Conservation (phyloP, 2,888 invertebrate species). For the Ischnura elegans region DNA sequence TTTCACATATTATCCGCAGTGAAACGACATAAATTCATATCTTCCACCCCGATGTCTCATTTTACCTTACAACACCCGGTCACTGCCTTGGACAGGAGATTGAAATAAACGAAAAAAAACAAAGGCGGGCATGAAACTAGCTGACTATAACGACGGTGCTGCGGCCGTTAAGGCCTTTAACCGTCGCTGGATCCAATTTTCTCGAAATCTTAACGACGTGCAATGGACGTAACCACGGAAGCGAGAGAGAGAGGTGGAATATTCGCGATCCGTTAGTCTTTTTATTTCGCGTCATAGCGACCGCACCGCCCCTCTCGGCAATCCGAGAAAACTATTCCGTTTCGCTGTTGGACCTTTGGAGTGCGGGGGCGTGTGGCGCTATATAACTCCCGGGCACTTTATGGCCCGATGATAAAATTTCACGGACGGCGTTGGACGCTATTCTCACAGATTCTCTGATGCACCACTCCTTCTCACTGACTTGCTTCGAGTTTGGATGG, state of each 20-base stretch:
- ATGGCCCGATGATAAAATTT: constrained; percentile 13
- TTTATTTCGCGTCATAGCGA: background rate
- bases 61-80: background rate
- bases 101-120: background rate
- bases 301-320: background rate
- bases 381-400: constrained; percentile 16
- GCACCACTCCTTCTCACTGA: too few relatives aligned
- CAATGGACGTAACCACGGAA: background rate
- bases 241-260: background rate
- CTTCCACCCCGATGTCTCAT: background rate
- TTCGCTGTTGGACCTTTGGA: background rate
- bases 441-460: background rate
- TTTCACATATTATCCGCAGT: background rate
- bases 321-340: background rate
- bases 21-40: background rate
- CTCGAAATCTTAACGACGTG: constrained; percentile 27
- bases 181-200: background rate
- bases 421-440: background rate
- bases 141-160: background rate
- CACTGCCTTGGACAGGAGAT: background rate
- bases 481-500: too few relatives aligned
- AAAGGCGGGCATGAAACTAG: background rate
- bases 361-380: background rate
- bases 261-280: background rate
- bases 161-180: background rate